Base-by-base conservation (phyloP, 2,113 vertebrate species). In the Strix uralensis region DNA sequence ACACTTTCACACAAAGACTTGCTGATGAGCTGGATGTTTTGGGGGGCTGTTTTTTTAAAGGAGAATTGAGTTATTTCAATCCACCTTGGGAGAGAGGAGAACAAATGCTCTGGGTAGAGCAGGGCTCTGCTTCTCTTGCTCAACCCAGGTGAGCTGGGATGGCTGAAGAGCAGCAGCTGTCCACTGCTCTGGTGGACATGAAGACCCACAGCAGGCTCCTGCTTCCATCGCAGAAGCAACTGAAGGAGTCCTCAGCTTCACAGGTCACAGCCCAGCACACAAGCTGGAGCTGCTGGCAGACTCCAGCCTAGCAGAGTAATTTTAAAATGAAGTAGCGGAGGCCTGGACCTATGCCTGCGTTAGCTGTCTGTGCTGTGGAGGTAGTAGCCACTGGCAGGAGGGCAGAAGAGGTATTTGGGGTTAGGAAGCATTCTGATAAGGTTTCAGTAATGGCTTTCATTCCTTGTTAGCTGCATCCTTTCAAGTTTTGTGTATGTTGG, bases 381-480 rank as follows among this genome's bases (percentile, higher is more conserved):
- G 55, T 69, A 62, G 29, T n/a, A 47, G 63, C 25, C 29, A 12
- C 75, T 84, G 59, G 51, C 69, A 51, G 55, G 32, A 89, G 55
- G 23, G 78, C 61, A 52, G 66, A 75, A 42, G 57, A 62, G 27
- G 15, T 58, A 62, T 87, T 88, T 87, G 40, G 74, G 40, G 29
- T 80, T 92, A 82, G 78, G 57, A 75, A 42, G 36, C 73, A 54
- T 51, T 36, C 51, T 83, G 66, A 34, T 38, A 65, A 46, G 27
- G 44, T 83, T 74, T 92, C 46, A 40, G 77, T 36, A 83, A 46
- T 57, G 52, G 32, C 52, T 92, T 94, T 90, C 36, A 20, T 84
- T 73, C 44, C 69, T 81, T 42, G 38, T 70, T 65, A 81, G 63
- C 34, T 69, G 36, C 49, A 29, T 74, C 36, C 74, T 78, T 67